Base-by-base conservation (phyloP, 2,888 invertebrate genomes). In the Argyra leucocephala region DNA sequence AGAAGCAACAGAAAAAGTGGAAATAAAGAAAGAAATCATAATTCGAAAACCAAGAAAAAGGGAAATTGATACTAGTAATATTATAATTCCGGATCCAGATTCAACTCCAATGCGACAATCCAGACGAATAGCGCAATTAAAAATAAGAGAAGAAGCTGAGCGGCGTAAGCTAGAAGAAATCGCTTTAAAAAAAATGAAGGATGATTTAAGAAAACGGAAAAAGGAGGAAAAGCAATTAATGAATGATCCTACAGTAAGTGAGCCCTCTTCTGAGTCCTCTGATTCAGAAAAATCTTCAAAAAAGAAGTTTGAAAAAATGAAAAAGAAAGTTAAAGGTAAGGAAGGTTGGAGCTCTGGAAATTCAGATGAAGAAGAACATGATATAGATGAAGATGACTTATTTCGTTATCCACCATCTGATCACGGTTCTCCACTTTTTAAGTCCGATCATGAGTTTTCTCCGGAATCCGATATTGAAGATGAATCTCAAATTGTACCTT, bases 401-500 rank as follows among this genome's bases (percentile, higher is more conserved):
- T 80, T 80, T 37, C 80, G 80, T 63, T 79, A 81, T 62, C 76
- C 75, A 61, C 81, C 82, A 59, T 81, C 81, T 18, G 82, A 83
- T 69, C 82, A 80, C 6, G 82, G 83, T 0, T 76, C 78, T 18
- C 80, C 79, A n/a, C 76, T 85, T 1, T 85, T 87, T 71, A 89
- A 88, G 75, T 93, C 92, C 0, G 94, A 95, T 77, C 95, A 95
- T 74, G 96, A 96, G 78, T 95, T 95, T 78, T 93, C 93, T 0
- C 93, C 93, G 0, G 94, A 94, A 74, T 93, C 93, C 1, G 94
- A 95, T 73, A 78, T 89, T 48, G 90, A 87, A 69, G 87, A 87
- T 9, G 86, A 84, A 64, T 83, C 84, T 18, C 78, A 77, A 67
- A 73, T 76, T 5, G 88, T 88, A 68, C 94, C 93, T 0, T 80